phyloP scores from a whole-genome alignment of 1,140 invertebrate species.

The Hycleus phaleratus region DNA sequence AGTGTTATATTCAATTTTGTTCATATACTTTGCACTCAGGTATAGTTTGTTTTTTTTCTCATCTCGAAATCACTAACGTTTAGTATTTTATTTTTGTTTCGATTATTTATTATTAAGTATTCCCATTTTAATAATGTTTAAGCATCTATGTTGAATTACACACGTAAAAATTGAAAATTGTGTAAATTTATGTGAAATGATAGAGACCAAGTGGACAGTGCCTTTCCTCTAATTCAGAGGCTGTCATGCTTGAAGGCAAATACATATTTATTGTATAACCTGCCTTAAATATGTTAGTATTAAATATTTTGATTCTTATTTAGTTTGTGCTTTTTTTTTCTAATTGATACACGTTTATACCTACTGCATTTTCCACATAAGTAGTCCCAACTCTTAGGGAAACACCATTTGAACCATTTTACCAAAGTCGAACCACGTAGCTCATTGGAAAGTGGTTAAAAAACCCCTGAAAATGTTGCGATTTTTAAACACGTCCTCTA shows the following conservation, averaged over 20 bases:
- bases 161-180: conserved; percentile 1
- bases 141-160: not conserved
- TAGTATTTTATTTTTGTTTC: conserved; percentile 21
- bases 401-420: too few species aligned
- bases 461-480: too few species aligned
- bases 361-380: too few species aligned
- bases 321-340: conserved; percentile 1
- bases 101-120: conserved; percentile 11
- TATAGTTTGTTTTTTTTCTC: conserved; percentile 8
- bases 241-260: conserved; percentile 27
- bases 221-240: conserved; percentile 23
- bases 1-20: too few species aligned
- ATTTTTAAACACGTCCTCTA: too few species aligned
- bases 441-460: too few species aligned
- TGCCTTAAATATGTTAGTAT: conserved; percentile 30
- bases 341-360: too few species aligned
- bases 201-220: conserved; percentile 34
- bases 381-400: too few species aligned
- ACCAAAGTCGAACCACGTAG: too few species aligned
- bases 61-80: conserved; percentile 15
- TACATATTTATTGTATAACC: conserved; percentile 24
- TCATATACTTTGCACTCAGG: conserved; percentile 25
- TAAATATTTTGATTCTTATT: conserved; percentile 27
- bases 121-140: conserved; percentile 11
- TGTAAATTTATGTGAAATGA: conserved; percentile 17